Evolutionary conservation across 2,797 vertebrate genomes (phyloP), one percentile per base, ranked within the genome.

Genomic region (Coreius guichenoti): DNA sequence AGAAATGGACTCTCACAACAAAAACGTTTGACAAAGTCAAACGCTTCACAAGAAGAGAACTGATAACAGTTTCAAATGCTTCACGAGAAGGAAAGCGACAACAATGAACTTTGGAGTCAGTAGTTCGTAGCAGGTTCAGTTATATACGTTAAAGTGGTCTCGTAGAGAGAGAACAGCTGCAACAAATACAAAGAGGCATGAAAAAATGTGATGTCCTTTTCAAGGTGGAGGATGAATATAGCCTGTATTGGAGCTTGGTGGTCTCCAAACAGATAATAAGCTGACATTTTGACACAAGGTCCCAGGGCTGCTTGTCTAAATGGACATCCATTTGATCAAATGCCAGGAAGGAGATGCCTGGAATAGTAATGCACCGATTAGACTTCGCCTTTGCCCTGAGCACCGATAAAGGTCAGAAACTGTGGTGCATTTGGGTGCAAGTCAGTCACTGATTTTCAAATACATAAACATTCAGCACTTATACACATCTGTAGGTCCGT

Each of bases 351-450:
- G 93, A 93, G 93, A 93, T 91, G 93, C 92, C 91, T 91, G 90
- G 93, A 95, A 95, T 95, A 92, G 92, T 92, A 94, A 94, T 93
- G 89, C 89, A 90, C 90, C 92, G 94, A 95, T 95, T 94, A 94
- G 90, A 91, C 81, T 85, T 87, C 89, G 93, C 91, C 94, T 91
- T 89, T 93, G 94, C 93, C 94, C 94, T 90, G 83, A 87, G 90
- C 89, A 87, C 86, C 89, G 81, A 86, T 67, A 88, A 95, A 95
- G 93, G 93, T 93, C 93, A 92, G 58, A 17, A 77, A 81, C 80
- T 74, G 5, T 36, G 82, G 81, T 70, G 83, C 85, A 86, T 86
- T 33, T 80, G 83, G 65, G 80, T 69, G 49, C 82, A 58, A 81
- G 81, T 63, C 83, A 75, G 83, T 74, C 65, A 72, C 76, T 82